Evolutionary conservation across 1,140 invertebrate genomes (phyloP).

Genomic region (Daktulosphaira vitifoliae): DNA sequence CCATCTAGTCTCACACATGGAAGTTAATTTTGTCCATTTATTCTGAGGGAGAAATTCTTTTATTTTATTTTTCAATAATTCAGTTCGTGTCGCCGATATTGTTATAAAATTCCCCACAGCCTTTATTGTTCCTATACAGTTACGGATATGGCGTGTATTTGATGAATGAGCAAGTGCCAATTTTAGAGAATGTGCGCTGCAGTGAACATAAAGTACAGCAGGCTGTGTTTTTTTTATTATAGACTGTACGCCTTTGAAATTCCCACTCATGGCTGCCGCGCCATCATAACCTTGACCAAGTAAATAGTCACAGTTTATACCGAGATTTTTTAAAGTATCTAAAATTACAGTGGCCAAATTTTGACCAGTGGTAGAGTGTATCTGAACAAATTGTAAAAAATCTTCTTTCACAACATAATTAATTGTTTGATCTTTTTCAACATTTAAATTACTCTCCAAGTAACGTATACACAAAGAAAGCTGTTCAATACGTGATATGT

Average conservation of each 20-base stretch:
- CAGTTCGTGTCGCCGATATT: not conserved
- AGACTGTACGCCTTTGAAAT: slow-evolving; percentile 40
- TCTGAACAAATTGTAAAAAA: slow-evolving; percentile 39
- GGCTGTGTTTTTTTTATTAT: slow-evolving; percentile 40
- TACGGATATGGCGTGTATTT: not conserved
- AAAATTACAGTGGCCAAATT: too few relatives aligned
- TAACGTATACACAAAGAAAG: slow-evolving; percentile 35
- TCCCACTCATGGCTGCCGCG: slow-evolving; percentile 39
- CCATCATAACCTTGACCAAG: slow-evolving; percentile 41
- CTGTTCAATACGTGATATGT: slow-evolving; percentile 36
- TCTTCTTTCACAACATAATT: slow-evolving; percentile 29
- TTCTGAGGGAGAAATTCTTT: not conserved
- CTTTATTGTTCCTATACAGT: too few relatives aligned
- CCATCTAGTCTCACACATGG: not conserved
- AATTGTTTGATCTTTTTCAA: slow-evolving; percentile 23
- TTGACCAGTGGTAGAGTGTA: slow-evolving; percentile 37
- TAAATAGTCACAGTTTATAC: slow-evolving; percentile 38
- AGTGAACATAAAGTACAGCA: slow-evolving; percentile 39
- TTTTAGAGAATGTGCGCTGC: slow-evolving; percentile 42
- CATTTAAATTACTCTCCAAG: not conserved
- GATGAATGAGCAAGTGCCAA: slow-evolving; percentile 34
- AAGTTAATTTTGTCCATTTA: not conserved
- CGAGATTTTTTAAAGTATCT: slow-evolving; percentile 36
- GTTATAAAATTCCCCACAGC: not conserved
- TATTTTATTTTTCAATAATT: not conserved